These are phyloP conservation scores for Tenualosa ilisha DNA, from an alignment of 2,797 vertebrate genomes.

Conservation along the genomic window DNA sequence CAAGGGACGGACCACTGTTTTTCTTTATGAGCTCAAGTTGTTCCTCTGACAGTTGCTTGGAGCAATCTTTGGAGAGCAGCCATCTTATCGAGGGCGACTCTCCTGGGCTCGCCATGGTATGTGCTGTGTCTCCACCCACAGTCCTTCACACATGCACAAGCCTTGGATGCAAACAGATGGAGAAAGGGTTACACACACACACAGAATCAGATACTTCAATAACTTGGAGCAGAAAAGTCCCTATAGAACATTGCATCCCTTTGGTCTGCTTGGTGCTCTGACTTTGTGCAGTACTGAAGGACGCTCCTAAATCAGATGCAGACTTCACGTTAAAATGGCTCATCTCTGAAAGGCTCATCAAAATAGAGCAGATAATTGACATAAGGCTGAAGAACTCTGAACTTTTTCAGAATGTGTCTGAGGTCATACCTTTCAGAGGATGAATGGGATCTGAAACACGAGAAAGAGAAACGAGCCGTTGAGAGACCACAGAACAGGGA, in stretches of 20 bases:
- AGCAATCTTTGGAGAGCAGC: conserved; percentile 57
- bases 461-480: background rate
- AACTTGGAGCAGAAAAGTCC: background rate
- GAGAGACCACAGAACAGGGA: background rate
- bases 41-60: conserved; percentile 58
- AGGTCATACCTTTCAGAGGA: background rate
- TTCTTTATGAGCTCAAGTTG: conserved; percentile 71
- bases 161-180: background rate
- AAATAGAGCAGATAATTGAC: no score
- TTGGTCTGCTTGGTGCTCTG: background rate
- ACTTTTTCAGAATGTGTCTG: background rate
- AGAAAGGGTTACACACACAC: background rate
- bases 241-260: background rate
- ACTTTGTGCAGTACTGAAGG: background rate
- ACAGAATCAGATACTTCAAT: background rate
- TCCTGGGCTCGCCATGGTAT: conserved; percentile 59
- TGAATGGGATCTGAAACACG: background rate
- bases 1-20: conserved; percentile 52
- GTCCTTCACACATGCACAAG: conserved; percentile 38
- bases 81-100: conserved; percentile 55
- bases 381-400: background rate
- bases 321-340: background rate
- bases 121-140: conserved; percentile 23
- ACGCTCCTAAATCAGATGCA: background rate
- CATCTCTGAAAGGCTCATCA: background rate